These are phyloP conservation scores for Plutella xylostella DNA, from an alignment of 2,888 invertebrate species.

Conservation along the genomic window DNA sequence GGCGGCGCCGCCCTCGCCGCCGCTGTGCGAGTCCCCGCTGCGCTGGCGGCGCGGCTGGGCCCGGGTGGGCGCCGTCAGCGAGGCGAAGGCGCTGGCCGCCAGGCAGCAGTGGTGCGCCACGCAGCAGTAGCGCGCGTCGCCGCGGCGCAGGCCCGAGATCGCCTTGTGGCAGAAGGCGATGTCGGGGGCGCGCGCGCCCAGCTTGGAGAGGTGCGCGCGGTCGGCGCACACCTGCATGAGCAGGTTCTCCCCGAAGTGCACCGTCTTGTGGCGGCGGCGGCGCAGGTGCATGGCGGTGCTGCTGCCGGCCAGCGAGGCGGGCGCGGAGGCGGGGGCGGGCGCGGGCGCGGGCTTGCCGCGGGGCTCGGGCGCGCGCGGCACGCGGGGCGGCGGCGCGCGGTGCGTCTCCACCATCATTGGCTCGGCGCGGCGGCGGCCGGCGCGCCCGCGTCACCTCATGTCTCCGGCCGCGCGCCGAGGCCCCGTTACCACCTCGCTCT, in stretches of 20 bases:
- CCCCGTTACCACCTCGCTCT: slow-evolving; percentile 26
- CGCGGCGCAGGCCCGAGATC: slow-evolving; percentile 50
- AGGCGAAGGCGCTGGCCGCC: slow-evolving; percentile 50
- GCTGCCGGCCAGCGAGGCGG: slow-evolving; percentile 63
- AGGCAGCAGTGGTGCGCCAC: slow-evolving; percentile 65
- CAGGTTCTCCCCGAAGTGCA: slow-evolving; percentile 82
- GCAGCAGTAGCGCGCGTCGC: slow-evolving; percentile 58
- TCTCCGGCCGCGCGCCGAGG: slow-evolving; percentile 32
- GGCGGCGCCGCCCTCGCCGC: slow-evolving; percentile 43
- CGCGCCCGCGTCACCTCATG: slow-evolving; percentile 63
- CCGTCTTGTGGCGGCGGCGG: slow-evolving; percentile 80
- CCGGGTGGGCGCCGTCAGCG: slow-evolving; percentile 40
- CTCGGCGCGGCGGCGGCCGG: slow-evolving; percentile 61
- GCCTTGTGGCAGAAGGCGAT: slow-evolving; percentile 63
- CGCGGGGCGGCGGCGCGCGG: slow-evolving; percentile 57
- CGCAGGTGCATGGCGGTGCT: slow-evolving; percentile 71
- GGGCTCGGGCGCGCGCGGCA: slow-evolving; percentile 51
- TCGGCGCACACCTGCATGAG: slow-evolving; percentile 81
- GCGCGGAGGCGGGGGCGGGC: slow-evolving; percentile 69
- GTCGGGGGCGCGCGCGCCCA: slow-evolving; percentile 60
- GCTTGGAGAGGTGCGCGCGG: slow-evolving; percentile 66
- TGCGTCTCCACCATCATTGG: slow-evolving; percentile 69
- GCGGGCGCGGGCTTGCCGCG: slow-evolving; percentile 50
- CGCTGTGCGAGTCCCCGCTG: slow-evolving; percentile 61
- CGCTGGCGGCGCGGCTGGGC: slow-evolving; percentile 50